Percentiles rank a stretch among this genome's conserved stretches.
Conservation (phyloP, 2,113 vertebrate species). For the Epinephelus cyanopodus region DNA sequence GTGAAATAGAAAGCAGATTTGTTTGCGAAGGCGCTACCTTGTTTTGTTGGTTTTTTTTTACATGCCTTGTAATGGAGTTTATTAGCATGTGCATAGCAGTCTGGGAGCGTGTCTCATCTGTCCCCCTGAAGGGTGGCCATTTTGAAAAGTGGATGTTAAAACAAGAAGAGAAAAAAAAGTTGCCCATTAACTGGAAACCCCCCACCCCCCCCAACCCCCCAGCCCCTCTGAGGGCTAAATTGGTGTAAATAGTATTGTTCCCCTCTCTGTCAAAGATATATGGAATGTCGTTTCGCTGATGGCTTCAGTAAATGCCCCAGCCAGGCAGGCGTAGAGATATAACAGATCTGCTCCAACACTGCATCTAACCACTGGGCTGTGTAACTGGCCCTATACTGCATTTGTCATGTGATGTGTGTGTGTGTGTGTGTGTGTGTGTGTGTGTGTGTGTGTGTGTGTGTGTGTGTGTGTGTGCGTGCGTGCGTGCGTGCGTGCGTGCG, state of each 20-base stretch:
- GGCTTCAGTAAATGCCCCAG: slow-evolving; percentile 76
- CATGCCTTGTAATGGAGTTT: slow-evolving; percentile 69
- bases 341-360: slow-evolving; percentile 73
- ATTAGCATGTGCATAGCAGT: slow-evolving; percentile 70
- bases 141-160: slow-evolving; percentile 65
- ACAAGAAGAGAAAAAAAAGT: slow-evolving; percentile 38
- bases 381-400: slow-evolving; percentile 69
- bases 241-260: slow-evolving; percentile 80
- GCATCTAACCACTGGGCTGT: slow-evolving; percentile 75
- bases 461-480: slow-evolving; percentile 12
- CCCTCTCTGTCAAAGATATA: slow-evolving; percentile 76
- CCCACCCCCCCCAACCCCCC: not conserved
- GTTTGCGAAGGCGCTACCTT: slow-evolving; percentile 41
- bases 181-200: slow-evolving; percentile 66
- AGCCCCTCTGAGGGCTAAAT: slow-evolving; percentile 59
- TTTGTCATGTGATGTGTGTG: slow-evolving; percentile 63
- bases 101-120: slow-evolving; percentile 64
- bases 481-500: not conserved
- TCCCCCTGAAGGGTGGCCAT: slow-evolving; percentile 70
- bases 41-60: slow-evolving; percentile 27
- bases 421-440: slow-evolving; percentile 20
- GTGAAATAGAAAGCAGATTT: slow-evolving; percentile 35
- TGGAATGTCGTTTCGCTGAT: slow-evolving; percentile 74
- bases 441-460: slow-evolving; percentile 14
- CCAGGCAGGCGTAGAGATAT: slow-evolving; percentile 74